Evolutionary conservation across 2,888 invertebrate species (phyloP).

Genomic region (Malthinus seriepunctatus): DNA sequence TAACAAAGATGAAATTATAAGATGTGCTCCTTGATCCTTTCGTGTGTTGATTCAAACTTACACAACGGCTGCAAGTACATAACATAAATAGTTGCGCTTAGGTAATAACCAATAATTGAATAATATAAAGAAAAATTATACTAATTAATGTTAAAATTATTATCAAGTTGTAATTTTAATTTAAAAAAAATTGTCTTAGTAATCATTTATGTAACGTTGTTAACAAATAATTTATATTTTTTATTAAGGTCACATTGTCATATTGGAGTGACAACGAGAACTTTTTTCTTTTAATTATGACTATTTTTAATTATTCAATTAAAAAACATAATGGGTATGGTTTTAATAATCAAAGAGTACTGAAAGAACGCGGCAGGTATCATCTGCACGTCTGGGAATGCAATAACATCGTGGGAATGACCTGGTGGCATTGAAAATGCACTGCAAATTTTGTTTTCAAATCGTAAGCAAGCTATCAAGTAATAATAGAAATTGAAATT

Average conservation of each 20-base stretch:
- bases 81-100: background rate
- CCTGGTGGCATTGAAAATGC: constrained; percentile 40
- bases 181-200: constrained; percentile 7
- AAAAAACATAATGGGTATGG: background rate
- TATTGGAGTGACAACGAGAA: too few relatives aligned
- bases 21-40: too few relatives aligned
- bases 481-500: too few relatives aligned
- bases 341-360: background rate
- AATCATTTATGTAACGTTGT: constrained; percentile 12
- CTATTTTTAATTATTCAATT: background rate
- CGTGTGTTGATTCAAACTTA: background rate
- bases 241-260: too few relatives aligned
- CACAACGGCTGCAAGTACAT: background rate
- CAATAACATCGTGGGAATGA: constrained; percentile 41
- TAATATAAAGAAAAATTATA: constrained; percentile 12
- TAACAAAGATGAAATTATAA: too few relatives aligned
- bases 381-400: constrained; percentile 41
- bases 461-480: background rate
- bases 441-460: constrained; percentile 11
- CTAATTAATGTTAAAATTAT: constrained; percentile 9
- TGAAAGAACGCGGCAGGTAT: background rate
- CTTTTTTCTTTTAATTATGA: background rate
- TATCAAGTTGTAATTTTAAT: background rate
- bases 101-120: constrained; percentile 7
- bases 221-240: background rate